Evolutionary conservation across 1,140 invertebrate species (phyloP), one percentile per base, ranked within the genome.

Genomic region (Heliconius himera): DNA sequence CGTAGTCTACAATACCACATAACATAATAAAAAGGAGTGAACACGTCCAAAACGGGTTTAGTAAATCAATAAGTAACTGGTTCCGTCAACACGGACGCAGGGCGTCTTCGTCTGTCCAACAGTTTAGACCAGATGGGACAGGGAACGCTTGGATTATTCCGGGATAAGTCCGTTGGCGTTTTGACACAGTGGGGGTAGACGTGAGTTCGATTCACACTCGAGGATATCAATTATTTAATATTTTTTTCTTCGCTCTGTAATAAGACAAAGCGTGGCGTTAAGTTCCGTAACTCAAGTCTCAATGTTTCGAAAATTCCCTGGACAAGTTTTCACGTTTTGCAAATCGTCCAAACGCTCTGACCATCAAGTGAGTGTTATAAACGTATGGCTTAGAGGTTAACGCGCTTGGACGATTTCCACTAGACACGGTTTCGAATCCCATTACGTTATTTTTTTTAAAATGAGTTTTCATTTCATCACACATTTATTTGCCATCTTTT

Each of bases 51-150:
- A 66, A 66, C 60, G 11, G 26, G 60, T 66, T 66, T 22, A 16
- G 60, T 66, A 66, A 29, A 66, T 66, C 60, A 66, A 66, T 66
- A 66, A 66, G 22, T 29, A 66, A 66, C 60, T 66, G 60, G 60
- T 66, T 66, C 60, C 60, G 60, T 66, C 60, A 66, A 66, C 60
- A 29, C 11, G 26, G 60, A 26, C 26, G 60, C 60, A 11, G 60
- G 60, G 60, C 26, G 60, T 66, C 60, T 66, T 66, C 60, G 16
- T 26, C 26, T 66, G 60, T 29, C 60, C 60, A 66, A 66, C 22
- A 66, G 13, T 66, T 66, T 29, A 29, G 60, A 29, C 22, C 60
- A 66, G 60, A 22, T 22, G 26, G 60, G 22, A 66, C 26, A 29
- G 33, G 33, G 33, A 33, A 33, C 2, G n/a, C n/a, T 60, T 8